Evolutionary conservation across 2,113 vertebrate genomes (phyloP), one percentile per base, ranked within the genome.

Genomic region (Copsychus sechellarum): DNA sequence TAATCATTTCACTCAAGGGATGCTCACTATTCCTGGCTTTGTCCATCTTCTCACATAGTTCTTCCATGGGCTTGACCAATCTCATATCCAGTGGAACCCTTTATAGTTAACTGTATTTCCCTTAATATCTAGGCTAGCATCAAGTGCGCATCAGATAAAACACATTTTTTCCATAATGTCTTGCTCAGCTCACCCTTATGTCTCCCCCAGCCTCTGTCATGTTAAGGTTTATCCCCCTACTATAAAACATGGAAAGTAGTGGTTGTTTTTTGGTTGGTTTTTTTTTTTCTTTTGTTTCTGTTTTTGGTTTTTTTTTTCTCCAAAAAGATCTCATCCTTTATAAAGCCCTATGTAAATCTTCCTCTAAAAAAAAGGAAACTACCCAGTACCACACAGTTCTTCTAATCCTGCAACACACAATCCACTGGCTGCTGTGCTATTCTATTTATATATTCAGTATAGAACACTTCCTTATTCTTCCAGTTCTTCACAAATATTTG

Each of bases 351-450:
- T 18, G 8, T 29, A 11, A 61, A 42, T 40, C 8, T 2, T 66
- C 13, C 73, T 73, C 36, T 34, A 25, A n/a, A 53, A 92, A 72
- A 69, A 36, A 5, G 8, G 15, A 66, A 67, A 56, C 67, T 47
- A 76, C 5, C 0, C 0, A 38, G 50, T 51, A 31, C 18, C 25
- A 42, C 14, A 53, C 2, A 20, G 12, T n/a, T 12, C 29, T 23
- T 73, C 42, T 78, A 71, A 50, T 70, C 31, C 18, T 85, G 38
- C 25, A 74, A 36, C 24, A 42, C 5, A 45, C 5, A 51, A 11
- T 38, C 31, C 50, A 2, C 13, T 67, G 26, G 12, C 21, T 53
- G 51, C 8, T 25, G 12, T 5, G 50, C 5, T 13, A 25, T 42
- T 36, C 9, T 58, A 7, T 86, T 82, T 40, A 14, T 22, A 23